phyloP scores from a whole-genome alignment of 2,797 vertebrate genomes.

The Sebastes reedi region DNA sequence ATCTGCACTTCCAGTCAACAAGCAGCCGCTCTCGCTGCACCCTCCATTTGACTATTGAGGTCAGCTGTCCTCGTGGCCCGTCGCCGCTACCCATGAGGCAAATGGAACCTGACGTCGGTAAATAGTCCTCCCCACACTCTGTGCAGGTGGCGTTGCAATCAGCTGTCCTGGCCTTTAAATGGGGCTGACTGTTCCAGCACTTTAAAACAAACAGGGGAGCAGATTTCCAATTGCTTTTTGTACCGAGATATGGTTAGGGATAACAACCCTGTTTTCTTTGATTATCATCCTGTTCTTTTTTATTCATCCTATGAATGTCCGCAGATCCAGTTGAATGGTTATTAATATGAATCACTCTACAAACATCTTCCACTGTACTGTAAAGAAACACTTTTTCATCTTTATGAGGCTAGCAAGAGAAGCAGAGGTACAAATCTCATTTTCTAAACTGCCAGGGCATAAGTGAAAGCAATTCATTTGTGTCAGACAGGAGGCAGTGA shows the following conservation, averaged over 20 bases:
- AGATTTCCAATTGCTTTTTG: conserved; percentile 52
- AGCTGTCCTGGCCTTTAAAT: conserved; percentile 60
- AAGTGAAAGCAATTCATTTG: conserved; percentile 55
- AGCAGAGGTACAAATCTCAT: conserved; percentile 19
- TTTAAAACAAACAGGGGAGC: conserved; percentile 50
- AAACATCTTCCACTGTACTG: background rate
- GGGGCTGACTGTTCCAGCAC: conserved; percentile 37
- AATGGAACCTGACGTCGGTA: conserved; percentile 67
- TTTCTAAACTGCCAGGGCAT: conserved; percentile 17
- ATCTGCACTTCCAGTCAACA: conserved; percentile 47
- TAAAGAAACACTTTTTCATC: conserved; percentile 17
- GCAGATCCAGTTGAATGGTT: background rate
- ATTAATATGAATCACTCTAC: conserved; percentile 25
- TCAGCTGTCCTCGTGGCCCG: conserved; percentile 53
- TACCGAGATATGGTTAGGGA: background rate
- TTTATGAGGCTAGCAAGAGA: background rate
- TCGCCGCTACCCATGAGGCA: conserved; percentile 31
- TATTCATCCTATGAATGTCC: background rate
- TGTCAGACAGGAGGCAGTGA: conserved; percentile 25
- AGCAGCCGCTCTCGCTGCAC: conserved; percentile 31
- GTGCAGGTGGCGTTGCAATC: conserved; percentile 61
- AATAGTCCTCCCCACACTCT: conserved; percentile 42
- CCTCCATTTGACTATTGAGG: conserved; percentile 59
- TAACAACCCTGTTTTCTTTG: conserved; percentile 30
- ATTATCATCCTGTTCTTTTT: conserved; percentile 1